Percentiles rank a stretch among this genome's conserved stretches.
Evolutionary conservation across 2,888 invertebrate species (phyloP).

Genomic region (Pollenia amentaria): DNA sequence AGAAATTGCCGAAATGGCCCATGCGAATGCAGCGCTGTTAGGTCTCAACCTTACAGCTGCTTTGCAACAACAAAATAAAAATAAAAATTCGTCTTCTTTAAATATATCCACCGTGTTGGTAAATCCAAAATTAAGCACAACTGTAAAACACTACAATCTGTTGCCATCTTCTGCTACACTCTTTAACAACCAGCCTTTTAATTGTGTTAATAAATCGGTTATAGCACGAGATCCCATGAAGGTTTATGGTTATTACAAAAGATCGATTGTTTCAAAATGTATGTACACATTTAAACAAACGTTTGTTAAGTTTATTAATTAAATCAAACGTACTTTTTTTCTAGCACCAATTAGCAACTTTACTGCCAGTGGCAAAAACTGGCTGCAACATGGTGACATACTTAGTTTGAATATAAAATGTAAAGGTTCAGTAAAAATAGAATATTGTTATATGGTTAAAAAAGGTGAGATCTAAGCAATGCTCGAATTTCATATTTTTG

Average conservation of each 20-base stretch:
- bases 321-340: conserved; percentile 70
- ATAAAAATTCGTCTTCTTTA: conserved; percentile 39
- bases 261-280: conserved; percentile 89
- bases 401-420: conserved; percentile 90
- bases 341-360: conserved; percentile 90
- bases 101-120: conserved; percentile 55
- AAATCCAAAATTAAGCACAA: conserved; percentile 54
- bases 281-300: conserved; percentile 75
- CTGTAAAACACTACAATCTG: conserved; percentile 73
- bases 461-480: conserved; percentile 84
- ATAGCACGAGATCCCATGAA: conserved; percentile 88
- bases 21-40: conserved; percentile 79
- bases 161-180: conserved; percentile 31
- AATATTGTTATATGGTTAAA: conserved; percentile 89
- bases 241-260: conserved; percentile 90
- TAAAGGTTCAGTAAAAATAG: conserved; percentile 90
- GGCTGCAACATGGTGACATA: conserved; percentile 93
- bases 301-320: background rate
- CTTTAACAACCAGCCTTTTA: conserved; percentile 73
- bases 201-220: conserved; percentile 87
- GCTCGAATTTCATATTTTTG: background rate
- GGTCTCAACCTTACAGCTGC: conserved; percentile 79
- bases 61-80: conserved; percentile 64
- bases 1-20: conserved; percentile 74
- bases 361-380: conserved; percentile 90